Percentiles rank a stretch among this genome's conserved stretches.
phyloP scores from a whole-genome alignment of 1,140 invertebrate genomes.

The Bombus affinis region DNA sequence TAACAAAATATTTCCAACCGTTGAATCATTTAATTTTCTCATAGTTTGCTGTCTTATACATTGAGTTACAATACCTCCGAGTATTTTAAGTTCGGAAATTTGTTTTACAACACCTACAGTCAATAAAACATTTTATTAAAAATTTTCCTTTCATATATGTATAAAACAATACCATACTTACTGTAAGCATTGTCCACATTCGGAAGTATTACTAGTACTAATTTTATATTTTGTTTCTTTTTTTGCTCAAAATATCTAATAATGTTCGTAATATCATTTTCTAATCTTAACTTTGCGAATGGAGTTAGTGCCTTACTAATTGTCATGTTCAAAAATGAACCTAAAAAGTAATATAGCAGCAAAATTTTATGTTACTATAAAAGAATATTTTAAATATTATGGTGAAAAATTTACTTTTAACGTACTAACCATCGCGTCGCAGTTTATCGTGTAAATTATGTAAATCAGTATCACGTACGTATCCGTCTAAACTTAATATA shows the following conservation, averaged over 20 bases:
- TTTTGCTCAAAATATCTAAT: slow-evolving; percentile 56
- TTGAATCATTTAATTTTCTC: slow-evolving; percentile 77
- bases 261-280: slow-evolving; percentile 36
- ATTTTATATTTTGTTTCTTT: slow-evolving; percentile 62
- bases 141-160: background rate
- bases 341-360: slow-evolving; percentile 13
- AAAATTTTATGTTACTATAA: background rate
- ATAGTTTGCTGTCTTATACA: slow-evolving; percentile 88
- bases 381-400: background rate
- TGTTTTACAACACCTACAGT: slow-evolving; percentile 85
- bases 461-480: slow-evolving; percentile 46
- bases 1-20: slow-evolving; percentile 89
- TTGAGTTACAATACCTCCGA: slow-evolving; percentile 89
- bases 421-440: slow-evolving; percentile 22
- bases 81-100: slow-evolving; percentile 87
- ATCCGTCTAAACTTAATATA: slow-evolving; percentile 76
- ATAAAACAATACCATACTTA: slow-evolving; percentile 62
- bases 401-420: slow-evolving; percentile 1
- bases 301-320: slow-evolving; percentile 64
- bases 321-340: slow-evolving; percentile 51
- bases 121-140: slow-evolving; percentile 9
- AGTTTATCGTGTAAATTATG: slow-evolving; percentile 46
- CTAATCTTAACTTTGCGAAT: slow-evolving; percentile 35
- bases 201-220: slow-evolving; percentile 84
- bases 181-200: slow-evolving; percentile 79